A percentile compares a stretch with the other conserved stretches of the same genome.
Conservation (phyloP, 2,113 vertebrate species). For the Pagrus major region DNA sequence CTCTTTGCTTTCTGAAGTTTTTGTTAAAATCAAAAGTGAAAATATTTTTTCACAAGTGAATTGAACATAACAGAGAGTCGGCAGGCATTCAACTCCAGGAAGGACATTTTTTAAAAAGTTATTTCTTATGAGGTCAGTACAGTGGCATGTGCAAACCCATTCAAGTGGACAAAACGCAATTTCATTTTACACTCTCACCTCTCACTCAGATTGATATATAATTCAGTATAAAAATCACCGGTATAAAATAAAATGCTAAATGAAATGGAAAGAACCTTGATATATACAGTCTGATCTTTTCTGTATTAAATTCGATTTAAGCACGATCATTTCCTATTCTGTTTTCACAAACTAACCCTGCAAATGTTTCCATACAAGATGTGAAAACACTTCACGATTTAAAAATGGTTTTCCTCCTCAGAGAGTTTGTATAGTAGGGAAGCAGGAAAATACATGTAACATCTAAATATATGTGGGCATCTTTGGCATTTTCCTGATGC, state of each 20-base stretch:
- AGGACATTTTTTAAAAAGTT: neutral
- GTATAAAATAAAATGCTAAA: conserved; percentile 14
- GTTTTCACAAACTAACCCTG: neutral
- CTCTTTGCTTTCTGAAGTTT: conserved; percentile 15
- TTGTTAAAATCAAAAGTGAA: conserved; percentile 25
- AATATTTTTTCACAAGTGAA: conserved; percentile 3
- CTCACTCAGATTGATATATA: conserved; percentile 29
- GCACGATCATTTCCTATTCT: neutral
- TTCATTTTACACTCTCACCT: conserved; percentile 29
- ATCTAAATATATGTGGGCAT: neutral
- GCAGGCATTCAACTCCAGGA: neutral
- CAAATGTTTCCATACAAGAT: neutral
- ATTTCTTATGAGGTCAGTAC: conserved; percentile 10
- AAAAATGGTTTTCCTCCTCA: neutral
- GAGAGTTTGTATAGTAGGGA: neutral
- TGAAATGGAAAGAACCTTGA: conserved; percentile 20
- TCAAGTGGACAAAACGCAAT: conserved; percentile 3
- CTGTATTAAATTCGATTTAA: neutral
- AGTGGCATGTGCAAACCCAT: neutral
- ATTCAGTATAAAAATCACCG: conserved; percentile 41
- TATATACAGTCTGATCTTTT: neutral
- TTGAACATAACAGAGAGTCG: neutral
- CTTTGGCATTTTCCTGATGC: neutral
- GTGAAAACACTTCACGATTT: neutral
- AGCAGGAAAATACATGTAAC: neutral